These are phyloP conservation scores for Odocoileus hemionus DNA, from an alignment of 2,113 vertebrate species.

Conservation along the genomic window DNA sequence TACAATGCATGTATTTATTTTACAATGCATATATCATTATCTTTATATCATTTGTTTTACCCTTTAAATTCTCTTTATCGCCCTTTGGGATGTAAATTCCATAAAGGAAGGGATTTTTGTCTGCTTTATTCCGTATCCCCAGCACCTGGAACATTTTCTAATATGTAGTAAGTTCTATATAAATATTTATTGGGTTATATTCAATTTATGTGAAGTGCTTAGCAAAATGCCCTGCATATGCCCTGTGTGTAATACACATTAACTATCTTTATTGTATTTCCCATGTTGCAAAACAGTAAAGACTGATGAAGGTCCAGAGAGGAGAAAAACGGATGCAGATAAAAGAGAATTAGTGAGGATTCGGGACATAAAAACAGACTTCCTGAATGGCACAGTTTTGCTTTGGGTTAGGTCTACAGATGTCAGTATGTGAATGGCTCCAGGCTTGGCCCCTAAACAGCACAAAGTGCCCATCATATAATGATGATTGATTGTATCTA, in stretches of 20 bases:
- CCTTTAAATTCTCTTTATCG: not conserved
- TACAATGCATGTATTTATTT: not conserved
- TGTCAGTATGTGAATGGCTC: not conserved
- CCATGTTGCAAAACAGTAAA: not conserved
- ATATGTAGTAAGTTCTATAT: not conserved
- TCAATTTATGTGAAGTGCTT: not conserved
- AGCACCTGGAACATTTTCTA: not conserved
- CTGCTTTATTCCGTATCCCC: not conserved
- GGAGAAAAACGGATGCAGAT: not conserved
- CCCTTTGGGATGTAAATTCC: not conserved
- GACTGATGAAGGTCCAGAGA: not conserved
- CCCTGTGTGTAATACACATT: not conserved
- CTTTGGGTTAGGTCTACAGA: not conserved
- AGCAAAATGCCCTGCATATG: not conserved
- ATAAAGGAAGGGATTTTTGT: not conserved
- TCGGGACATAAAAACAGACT: not conserved
- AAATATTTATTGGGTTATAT: not conserved
- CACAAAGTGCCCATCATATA: not conserved
- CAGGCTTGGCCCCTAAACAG: not conserved
- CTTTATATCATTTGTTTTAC: not conserved
- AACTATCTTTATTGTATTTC: not conserved
- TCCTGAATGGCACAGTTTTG: not conserved
- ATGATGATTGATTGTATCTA: not conserved
- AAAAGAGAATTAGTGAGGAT: not conserved
- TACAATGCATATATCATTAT: not conserved